Evolutionary conservation across 2,888 invertebrate genomes (phyloP).

Genomic region (Trachelus iudaicus): DNA sequence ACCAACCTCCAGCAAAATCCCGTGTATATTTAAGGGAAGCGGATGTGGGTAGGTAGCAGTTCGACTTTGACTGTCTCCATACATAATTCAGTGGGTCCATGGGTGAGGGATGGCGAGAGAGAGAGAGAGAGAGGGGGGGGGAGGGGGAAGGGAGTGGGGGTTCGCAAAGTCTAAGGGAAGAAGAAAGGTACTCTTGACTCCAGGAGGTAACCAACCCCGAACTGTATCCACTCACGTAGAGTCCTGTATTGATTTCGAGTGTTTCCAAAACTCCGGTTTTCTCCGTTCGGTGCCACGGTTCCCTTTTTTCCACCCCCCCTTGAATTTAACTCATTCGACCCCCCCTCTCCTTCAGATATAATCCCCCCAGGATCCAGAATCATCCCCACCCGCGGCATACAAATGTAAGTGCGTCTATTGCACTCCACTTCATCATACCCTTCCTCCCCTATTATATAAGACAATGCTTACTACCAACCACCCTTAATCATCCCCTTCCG

Average conservation of each 20-base stretch:
- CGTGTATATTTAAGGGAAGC: background rate
- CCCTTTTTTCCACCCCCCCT: background rate
- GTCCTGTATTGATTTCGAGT: conserved; percentile 23
- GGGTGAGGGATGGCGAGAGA: background rate
- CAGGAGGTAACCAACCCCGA: conserved; percentile 5
- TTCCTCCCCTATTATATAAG: background rate
- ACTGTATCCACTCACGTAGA: conserved; percentile 19
- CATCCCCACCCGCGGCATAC: background rate
- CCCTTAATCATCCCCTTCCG: background rate
- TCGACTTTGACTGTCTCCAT: conserved; percentile 19
- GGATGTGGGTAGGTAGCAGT: background rate
- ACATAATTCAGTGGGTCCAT: conserved; percentile 16
- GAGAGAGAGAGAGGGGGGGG: background rate
- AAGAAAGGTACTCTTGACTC: background rate
- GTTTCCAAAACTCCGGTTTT: conserved; percentile 11
- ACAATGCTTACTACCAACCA: background rate
- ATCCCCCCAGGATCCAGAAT: background rate
- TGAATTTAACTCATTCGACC: background rate
- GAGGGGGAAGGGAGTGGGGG: background rate
- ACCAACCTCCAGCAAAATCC: background rate
- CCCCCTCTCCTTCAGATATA: background rate
- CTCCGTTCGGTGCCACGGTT: background rate
- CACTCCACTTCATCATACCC: background rate
- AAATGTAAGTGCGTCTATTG: background rate
- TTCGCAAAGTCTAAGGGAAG: background rate